Percentiles rank a stretch among this genome's conserved stretches.
phyloP scores from a whole-genome alignment of 2,888 invertebrate genomes.

The Euspilapteryx auroguttella region DNA sequence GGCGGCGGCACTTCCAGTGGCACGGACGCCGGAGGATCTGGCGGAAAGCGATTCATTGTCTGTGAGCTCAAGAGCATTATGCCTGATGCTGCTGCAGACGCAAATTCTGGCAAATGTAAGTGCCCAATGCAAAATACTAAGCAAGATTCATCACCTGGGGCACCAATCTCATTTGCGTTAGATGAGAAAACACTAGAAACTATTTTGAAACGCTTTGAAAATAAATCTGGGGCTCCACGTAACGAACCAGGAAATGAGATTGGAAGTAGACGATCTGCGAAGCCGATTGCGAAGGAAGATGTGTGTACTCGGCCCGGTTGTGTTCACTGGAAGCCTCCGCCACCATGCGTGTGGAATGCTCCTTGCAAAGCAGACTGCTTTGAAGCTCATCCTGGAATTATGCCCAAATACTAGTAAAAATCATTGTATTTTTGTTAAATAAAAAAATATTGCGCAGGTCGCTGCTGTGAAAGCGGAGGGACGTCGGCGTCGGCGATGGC shows the following conservation, averaged over 20 bases:
- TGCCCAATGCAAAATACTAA: conserved; percentile 15
- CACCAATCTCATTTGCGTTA: conserved; percentile 14
- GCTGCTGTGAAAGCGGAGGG: conserved; percentile 20
- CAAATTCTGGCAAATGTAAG: conserved; percentile 40
- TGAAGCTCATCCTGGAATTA: conserved; percentile 26
- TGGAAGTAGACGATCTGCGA: conserved; percentile 9
- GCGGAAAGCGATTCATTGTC: conserved; percentile 42
- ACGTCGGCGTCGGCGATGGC: conserved; percentile 19
- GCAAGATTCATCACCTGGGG: conserved; percentile 4
- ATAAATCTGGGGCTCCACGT: conserved; percentile 6
- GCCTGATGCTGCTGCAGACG: conserved; percentile 19
- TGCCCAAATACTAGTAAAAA: too few relatives aligned
- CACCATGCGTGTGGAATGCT: conserved; percentile 38
- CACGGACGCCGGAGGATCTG: conserved; percentile 12
- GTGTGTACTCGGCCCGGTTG: conserved; percentile 35
- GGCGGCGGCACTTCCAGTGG: conserved; percentile 14
- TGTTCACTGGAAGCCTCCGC: conserved; percentile 38
- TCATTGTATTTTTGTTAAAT: too few relatives aligned
- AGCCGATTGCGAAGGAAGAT: conserved; percentile 18
- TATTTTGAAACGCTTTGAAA: conserved; percentile 23
- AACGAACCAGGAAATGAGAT: background rate
- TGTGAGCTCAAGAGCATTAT: conserved; percentile 42
- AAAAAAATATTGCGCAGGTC: conserved; percentile 35
- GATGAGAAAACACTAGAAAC: conserved; percentile 23
- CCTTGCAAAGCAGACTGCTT: conserved; percentile 50